Conservation (phyloP, 2,113 vertebrate genomes). For the Dasyurus viverrinus region DNA sequence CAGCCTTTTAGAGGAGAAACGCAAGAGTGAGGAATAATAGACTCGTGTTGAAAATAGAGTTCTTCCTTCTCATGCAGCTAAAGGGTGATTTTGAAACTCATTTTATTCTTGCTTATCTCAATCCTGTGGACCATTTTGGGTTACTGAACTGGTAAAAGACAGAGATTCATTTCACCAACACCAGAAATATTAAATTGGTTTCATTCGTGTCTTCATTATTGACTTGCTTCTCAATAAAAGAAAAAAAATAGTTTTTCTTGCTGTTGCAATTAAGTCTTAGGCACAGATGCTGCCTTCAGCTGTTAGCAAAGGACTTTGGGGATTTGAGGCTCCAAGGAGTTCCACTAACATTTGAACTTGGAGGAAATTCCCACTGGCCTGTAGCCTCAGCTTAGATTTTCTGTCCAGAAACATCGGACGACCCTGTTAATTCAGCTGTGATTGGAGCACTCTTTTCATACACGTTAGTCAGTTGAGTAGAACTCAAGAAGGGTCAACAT, state of each 20-base stretch:
- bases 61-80: neutral
- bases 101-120: conserved; percentile 30
- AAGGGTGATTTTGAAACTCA: neutral
- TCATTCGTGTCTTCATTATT: conserved; percentile 36
- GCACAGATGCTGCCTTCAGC: conserved; percentile 5
- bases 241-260: conserved; percentile 14
- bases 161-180: neutral
- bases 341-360: conserved; percentile 42
- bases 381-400: conserved; percentile 11
- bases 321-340: conserved; percentile 33
- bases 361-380: conserved; percentile 42
- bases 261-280: conserved; percentile 31
- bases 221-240: conserved; percentile 6
- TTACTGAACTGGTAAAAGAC: neutral
- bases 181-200: neutral
- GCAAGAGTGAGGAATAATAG: neutral
- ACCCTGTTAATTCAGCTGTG: conserved; percentile 26
- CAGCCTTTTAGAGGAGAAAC: conserved; percentile 18
- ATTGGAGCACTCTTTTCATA: neutral
- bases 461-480: neutral
- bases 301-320: conserved; percentile 28
- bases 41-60: neutral
- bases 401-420: conserved; percentile 23
- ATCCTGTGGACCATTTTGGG: neutral
- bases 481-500: neutral